phyloP scores from a whole-genome alignment of 2,888 invertebrate species.

The Gastrophysa polygoni region DNA sequence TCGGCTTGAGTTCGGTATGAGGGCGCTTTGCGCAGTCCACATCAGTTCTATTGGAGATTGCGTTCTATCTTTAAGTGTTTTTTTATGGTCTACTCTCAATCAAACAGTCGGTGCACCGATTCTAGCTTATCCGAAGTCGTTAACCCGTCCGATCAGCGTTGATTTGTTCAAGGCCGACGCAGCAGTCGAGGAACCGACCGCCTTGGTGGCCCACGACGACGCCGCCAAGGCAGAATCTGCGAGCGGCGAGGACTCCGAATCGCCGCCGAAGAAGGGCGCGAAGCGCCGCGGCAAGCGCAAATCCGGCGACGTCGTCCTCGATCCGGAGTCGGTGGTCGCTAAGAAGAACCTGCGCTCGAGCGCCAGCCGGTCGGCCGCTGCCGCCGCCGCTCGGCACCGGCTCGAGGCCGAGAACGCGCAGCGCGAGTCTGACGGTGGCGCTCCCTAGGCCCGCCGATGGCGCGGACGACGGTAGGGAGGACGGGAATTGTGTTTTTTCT shows the following conservation, averaged over 20 bases:
- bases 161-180: neutral
- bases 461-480: too few relatives aligned
- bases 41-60: too few relatives aligned
- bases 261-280: conserved; percentile 52
- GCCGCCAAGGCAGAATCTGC: conserved; percentile 18
- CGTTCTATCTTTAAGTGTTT: too few relatives aligned
- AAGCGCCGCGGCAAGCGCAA: conserved; percentile 58
- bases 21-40: too few relatives aligned
- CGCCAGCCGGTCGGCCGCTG: conserved; percentile 70
- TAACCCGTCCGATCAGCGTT: neutral
- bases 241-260: conserved; percentile 37
- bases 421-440: conserved; percentile 50
- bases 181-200: neutral
- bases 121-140: neutral
- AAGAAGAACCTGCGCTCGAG: conserved; percentile 72
- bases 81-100: too few relatives aligned
- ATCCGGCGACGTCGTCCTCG: conserved; percentile 60
- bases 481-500: too few relatives aligned
- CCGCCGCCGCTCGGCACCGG: conserved; percentile 62
- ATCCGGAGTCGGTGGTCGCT: conserved; percentile 65
- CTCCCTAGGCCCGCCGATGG: too few relatives aligned
- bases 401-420: conserved; percentile 55
- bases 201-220: neutral
- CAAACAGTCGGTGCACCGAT: too few relatives aligned
- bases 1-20: too few relatives aligned